A percentile compares a stretch with the other conserved stretches of the same genome.
These are phyloP conservation scores for Thalassophryne amazonica DNA, from an alignment of 2,797 vertebrate species.

Conservation along the genomic window DNA sequence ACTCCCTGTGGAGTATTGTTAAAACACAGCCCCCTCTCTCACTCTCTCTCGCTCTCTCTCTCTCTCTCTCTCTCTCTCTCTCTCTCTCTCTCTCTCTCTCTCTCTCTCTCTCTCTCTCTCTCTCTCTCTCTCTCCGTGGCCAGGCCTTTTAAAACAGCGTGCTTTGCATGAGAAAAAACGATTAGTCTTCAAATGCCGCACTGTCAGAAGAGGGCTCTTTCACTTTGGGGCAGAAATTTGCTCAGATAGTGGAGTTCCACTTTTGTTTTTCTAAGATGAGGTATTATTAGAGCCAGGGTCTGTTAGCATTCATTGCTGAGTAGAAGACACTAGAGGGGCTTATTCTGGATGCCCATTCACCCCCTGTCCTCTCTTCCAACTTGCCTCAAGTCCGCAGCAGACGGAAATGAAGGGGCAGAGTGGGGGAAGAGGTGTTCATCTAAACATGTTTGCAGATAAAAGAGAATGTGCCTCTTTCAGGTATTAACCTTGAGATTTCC, in stretches of 20 bases:
- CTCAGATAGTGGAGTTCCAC: conserved; percentile 67
- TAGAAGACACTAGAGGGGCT: conserved; percentile 48
- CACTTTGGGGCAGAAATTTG: conserved; percentile 70
- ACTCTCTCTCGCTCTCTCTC: no score
- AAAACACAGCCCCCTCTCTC: conserved; percentile 76
- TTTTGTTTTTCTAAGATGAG: conserved; percentile 75
- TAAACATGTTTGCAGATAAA: conserved; percentile 64
- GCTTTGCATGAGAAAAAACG: conserved; percentile 85
- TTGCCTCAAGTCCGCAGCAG: conserved; percentile 48
- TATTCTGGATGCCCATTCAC: conserved; percentile 21
- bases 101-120: conserved; percentile 58
- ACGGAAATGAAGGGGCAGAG: conserved; percentile 52
- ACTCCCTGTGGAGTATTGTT: conserved; percentile 83
- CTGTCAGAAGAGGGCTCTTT: conserved; percentile 73
- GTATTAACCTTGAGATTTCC: conserved; percentile 71
- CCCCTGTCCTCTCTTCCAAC: conserved; percentile 25
- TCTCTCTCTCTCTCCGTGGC: conserved; percentile 52
- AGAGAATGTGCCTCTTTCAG: conserved; percentile 61
- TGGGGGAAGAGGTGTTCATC: conserved; percentile 51
- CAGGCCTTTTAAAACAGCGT: conserved; percentile 75
- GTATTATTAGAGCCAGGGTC: conserved; percentile 67
- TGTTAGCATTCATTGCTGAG: conserved; percentile 68
- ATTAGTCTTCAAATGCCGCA: conserved; percentile 81
- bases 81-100: conserved; percentile 59
- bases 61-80: conserved; percentile 58